Evolutionary conservation across 2,797 vertebrate genomes (phyloP), one percentile per base, ranked within the genome.

Genomic region (Xenops minutus): DNA sequence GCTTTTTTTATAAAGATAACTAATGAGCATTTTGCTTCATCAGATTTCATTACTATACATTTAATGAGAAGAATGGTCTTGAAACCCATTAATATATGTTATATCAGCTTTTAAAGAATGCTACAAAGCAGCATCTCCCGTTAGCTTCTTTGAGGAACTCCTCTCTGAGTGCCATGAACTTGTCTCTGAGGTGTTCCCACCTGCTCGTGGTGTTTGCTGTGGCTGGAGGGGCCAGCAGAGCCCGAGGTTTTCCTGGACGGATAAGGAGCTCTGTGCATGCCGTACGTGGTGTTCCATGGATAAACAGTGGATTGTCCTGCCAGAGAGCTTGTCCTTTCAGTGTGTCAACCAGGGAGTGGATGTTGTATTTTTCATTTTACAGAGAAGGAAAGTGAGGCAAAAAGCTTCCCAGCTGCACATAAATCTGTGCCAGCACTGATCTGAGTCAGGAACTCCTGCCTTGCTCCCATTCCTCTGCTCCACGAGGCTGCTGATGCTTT

Each of bases 121-220:
- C 18, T 29, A 58, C 20, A 26, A 21, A 72, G 15, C 2, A 74
- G 27, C 54, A 24, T 34, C 2, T 68, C 15, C 51, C 36, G 56
- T 56, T 21, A 64, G 7, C 64, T 77, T 88, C 43, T 43, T 23
- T 58, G 32, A 63, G 34, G 41, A 88, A 34, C 21, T 34, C 51
- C 32, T 52, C 37, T 16, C 44, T 29, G 39, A 48, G 59, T 51
- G n/a, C 22, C 36, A 16, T 20, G 16, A 4, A 23, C 32, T n/a
- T 14, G 5, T 26, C 21, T 29, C 61, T 36, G 23, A 29, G 0
- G 0, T 11, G 59, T 29, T 61, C 30, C 39, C 22, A 22, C 44
- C 36, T 52, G 81, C 77, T 69, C 2, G 0, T 43, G 43, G 18
- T 30, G 58, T 34, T 49, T 3, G 2, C 1, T 62, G 51, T 54